Conservation (phyloP, 2,113 vertebrate genomes). For the Leucosticte australis region DNA sequence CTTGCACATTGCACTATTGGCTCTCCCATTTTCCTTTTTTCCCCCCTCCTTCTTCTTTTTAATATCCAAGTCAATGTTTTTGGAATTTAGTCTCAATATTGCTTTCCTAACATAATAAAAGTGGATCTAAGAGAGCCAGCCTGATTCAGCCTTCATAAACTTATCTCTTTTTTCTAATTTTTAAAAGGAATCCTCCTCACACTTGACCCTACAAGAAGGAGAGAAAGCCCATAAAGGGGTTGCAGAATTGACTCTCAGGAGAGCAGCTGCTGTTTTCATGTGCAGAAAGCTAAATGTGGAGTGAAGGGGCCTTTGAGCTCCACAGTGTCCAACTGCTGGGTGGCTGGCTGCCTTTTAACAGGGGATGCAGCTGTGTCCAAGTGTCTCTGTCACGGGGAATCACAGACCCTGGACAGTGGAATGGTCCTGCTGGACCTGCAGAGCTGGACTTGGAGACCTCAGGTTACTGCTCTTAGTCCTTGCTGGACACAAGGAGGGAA, state of each 20-base stretch:
- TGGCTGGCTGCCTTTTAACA: not conserved
- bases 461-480: not conserved
- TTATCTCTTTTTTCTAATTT: not conserved
- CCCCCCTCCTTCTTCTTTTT: not conserved
- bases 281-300: not conserved
- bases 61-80: not conserved
- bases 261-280: constrained; percentile 18
- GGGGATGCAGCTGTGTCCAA: not conserved
- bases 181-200: constrained; percentile 1
- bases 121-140: not conserved
- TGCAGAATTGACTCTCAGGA: constrained; percentile 10
- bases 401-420: rapidly evolving
- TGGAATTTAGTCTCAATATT: not conserved
- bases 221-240: not conserved
- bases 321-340: not conserved
- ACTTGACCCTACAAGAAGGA: not conserved
- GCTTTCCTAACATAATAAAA: not conserved
- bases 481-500: not conserved
- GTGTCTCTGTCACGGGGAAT: not conserved
- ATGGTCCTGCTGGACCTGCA: not conserved
- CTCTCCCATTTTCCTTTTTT: not conserved
- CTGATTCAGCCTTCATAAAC: not conserved
- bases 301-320: not conserved
- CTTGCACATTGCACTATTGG: not conserved
- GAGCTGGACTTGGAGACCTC: not conserved